Evolutionary conservation across 2,113 vertebrate genomes (phyloP).

Genomic region (Ptilorrhoa leucosticta): DNA sequence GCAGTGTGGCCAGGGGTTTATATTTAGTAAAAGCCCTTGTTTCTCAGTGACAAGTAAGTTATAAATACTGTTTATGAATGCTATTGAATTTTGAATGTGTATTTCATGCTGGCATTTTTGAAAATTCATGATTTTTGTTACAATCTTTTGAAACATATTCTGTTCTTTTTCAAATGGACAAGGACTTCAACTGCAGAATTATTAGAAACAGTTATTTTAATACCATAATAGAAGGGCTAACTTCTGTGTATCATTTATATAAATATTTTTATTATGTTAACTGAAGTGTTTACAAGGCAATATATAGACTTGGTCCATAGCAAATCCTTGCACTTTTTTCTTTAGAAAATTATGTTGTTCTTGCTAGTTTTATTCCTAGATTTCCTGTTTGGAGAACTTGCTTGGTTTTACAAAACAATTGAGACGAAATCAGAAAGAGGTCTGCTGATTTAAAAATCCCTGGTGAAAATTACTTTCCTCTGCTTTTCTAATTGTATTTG

Average conservation of each 20-base stretch:
- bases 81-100: not conserved
- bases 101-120: not conserved
- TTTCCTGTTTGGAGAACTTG: not conserved
- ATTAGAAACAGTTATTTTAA: not conserved
- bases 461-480: not conserved
- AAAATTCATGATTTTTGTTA: not conserved
- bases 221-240: not conserved
- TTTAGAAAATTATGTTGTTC: not conserved
- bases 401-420: not conserved
- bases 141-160: not conserved
- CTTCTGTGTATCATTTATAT: not conserved
- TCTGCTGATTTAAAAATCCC: not conserved
- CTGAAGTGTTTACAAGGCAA: not conserved
- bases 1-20: not conserved
- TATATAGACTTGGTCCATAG: not conserved
- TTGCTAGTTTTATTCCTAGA: not conserved
- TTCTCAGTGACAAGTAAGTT: not conserved
- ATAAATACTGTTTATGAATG: not conserved
- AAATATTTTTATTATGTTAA: not conserved
- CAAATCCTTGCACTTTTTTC: not conserved
- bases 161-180: not conserved
- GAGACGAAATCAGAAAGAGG: not conserved
- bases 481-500: not conserved
- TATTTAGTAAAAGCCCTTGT: not conserved
- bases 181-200: not conserved